Conservation (phyloP, 2,797 vertebrate genomes). For the Hozukius guyotensis region DNA sequence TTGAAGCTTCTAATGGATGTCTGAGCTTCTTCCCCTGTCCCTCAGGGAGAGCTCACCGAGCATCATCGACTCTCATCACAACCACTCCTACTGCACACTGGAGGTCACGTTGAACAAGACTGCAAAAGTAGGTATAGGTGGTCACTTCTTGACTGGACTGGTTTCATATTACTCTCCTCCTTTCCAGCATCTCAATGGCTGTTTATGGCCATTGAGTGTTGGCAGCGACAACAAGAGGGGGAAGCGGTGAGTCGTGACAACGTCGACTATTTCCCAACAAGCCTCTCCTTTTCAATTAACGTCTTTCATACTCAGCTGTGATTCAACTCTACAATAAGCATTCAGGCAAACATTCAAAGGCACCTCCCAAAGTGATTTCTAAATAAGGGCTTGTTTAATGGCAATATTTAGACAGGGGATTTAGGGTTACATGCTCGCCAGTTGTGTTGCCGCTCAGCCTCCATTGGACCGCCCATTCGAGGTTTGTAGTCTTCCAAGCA, state of each 20-base stretch:
- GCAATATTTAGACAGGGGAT: conserved; percentile 52
- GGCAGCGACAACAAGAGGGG: conserved; percentile 33
- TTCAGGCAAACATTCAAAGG: conserved; percentile 52
- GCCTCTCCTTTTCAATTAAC: conserved; percentile 61
- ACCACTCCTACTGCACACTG: not conserved
- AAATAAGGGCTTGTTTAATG: conserved; percentile 47
- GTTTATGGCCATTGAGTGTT: conserved; percentile 33
- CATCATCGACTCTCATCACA: not conserved
- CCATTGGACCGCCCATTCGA: conserved; percentile 8
- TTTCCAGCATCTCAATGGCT: conserved; percentile 5
- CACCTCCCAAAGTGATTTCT: conserved; percentile 41
- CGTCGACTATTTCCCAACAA: conserved; percentile 38
- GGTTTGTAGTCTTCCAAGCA: conserved; percentile 22
- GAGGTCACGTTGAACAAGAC: conserved; percentile 1
- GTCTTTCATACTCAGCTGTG: conserved; percentile 51
- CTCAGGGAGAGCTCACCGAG: not conserved
- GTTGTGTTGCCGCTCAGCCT: conserved; percentile 19
- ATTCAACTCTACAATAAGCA: conserved; percentile 51
- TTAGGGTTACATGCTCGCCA: conserved; percentile 16
- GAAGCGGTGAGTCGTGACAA: conserved; percentile 33
- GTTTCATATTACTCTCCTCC: conserved; percentile 23
- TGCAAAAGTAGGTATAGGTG: not conserved
- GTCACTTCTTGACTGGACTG: not conserved
- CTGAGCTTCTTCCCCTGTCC: not conserved
- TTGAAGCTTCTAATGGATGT: not conserved